These are phyloP conservation scores for Drosophila micromelanica DNA, from an alignment of 1,140 invertebrate species.

Conservation along the genomic window DNA sequence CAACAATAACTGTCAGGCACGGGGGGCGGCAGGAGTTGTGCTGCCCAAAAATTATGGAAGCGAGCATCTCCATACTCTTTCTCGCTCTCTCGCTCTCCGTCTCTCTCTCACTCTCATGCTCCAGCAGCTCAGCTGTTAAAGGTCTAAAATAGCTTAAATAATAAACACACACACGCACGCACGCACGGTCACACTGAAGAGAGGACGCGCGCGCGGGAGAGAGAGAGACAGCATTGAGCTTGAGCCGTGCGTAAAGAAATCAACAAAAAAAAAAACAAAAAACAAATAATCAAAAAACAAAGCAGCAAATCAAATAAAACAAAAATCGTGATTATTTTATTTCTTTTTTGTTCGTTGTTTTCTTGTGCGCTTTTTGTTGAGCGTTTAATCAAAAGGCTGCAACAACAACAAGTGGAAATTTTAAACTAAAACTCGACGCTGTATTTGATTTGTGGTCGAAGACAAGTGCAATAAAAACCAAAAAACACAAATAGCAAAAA, in stretches of 20 bases:
- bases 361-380: slow-evolving; percentile 30
- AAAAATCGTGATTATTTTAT: slow-evolving; percentile 28
- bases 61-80: slow-evolving; percentile 19
- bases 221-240: slow-evolving; percentile 23
- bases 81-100: not conserved
- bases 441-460: slow-evolving; percentile 31
- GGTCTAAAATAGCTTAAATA: slow-evolving; percentile 40
- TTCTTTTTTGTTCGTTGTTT: slow-evolving; percentile 4
- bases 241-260: slow-evolving; percentile 50
- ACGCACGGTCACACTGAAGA: slow-evolving; percentile 9
- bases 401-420: slow-evolving; percentile 32
- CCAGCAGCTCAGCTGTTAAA: slow-evolving; percentile 36
- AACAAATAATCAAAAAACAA: slow-evolving; percentile 20
- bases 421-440: slow-evolving; percentile 24
- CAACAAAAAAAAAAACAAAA: slow-evolving; percentile 8
- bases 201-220: slow-evolving; percentile 1
- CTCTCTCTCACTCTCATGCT: not conserved
- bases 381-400: slow-evolving; percentile 47
- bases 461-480: slow-evolving; percentile 70
- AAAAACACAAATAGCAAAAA: slow-evolving; percentile 37
- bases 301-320: slow-evolving; percentile 34
- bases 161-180: slow-evolving; percentile 11
- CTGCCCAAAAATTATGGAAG: slow-evolving; percentile 22
- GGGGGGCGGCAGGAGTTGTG: slow-evolving; percentile 14
- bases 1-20: slow-evolving; percentile 31